Evolutionary conservation across 2,113 vertebrate species (phyloP).

Genomic region (Mirounga angustirostris): DNA sequence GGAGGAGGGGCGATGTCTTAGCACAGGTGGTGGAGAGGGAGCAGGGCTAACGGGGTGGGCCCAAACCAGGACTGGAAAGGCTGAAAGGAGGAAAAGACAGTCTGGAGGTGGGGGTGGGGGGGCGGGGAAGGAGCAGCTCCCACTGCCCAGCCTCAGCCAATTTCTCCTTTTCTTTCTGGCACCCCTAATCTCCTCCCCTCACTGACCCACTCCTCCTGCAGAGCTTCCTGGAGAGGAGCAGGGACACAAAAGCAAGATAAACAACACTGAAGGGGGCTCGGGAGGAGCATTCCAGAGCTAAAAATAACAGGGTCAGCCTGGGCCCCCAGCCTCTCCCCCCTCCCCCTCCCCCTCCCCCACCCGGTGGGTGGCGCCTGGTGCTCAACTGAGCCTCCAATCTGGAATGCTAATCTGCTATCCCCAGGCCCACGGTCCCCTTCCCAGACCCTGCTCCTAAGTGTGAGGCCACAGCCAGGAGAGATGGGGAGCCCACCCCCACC

Average conservation of each 20-base stretch:
- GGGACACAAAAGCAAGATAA: constrained; percentile 80
- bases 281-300: constrained; percentile 86
- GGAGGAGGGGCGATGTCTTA: not conserved
- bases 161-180: not conserved
- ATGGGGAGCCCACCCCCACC: not conserved
- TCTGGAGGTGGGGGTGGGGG: fast-evolving
- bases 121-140: not conserved
- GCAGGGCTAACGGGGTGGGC: not conserved
- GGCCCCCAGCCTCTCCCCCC: constrained; percentile 43
- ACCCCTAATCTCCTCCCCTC: not conserved
- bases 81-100: not conserved
- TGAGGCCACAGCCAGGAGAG: not conserved
- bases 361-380: not conserved
- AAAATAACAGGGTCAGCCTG: constrained; percentile 86
- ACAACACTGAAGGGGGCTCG: constrained; percentile 66
- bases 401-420: constrained; percentile 52
- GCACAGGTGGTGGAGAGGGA: fast-evolving
- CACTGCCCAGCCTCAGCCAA: not conserved
- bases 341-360: not conserved
- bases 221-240: constrained; percentile 2
- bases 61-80: not conserved
- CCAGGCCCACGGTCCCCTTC: constrained; percentile 43
- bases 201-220: not conserved
- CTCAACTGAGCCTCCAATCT: constrained; percentile 73
- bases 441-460: not conserved